Evolutionary conservation across 2,797 vertebrate genomes (phyloP).

Genomic region (Phalloptychus januarius): DNA sequence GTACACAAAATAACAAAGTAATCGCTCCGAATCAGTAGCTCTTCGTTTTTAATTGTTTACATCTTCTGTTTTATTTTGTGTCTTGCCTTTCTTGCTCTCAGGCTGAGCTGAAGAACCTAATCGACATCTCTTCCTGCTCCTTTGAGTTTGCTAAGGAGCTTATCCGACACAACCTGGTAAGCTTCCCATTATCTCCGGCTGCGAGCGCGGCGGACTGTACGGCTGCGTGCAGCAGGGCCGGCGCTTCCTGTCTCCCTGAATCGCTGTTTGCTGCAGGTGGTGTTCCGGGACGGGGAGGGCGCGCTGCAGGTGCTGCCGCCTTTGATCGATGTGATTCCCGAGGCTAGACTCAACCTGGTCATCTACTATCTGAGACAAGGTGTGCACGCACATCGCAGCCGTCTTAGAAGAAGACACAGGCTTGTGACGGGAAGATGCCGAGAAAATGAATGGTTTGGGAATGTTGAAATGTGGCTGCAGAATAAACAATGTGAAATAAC

Average conservation of each 20-base stretch:
- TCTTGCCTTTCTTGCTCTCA: constrained; percentile 58
- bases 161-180: constrained; percentile 96
- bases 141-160: constrained; percentile 99
- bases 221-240: constrained; percentile 8
- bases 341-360: constrained; percentile 95
- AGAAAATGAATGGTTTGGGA: not conserved
- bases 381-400: constrained; percentile 56
- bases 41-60: constrained; percentile 2
- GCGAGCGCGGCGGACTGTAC: constrained; percentile 12
- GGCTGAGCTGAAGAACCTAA: constrained; percentile 95
- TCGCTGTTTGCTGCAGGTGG: constrained; percentile 81
- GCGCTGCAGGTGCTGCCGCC: constrained; percentile 93
- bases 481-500: not conserved
- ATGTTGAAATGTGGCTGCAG: not conserved
- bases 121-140: constrained; percentile 90
- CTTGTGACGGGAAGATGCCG: not conserved
- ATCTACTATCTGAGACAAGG: constrained; percentile 98
- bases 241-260: constrained; percentile 19
- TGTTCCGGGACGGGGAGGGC: constrained; percentile 96
- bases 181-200: constrained; percentile 31
- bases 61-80: not conserved
- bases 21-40: not conserved
- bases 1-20: not conserved
- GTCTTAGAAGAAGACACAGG: constrained; percentile 6
- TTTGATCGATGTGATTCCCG: constrained; percentile 95